phyloP scores from a whole-genome alignment of 2,797 vertebrate genomes.

The Pseudopleuronectes americanus region DNA sequence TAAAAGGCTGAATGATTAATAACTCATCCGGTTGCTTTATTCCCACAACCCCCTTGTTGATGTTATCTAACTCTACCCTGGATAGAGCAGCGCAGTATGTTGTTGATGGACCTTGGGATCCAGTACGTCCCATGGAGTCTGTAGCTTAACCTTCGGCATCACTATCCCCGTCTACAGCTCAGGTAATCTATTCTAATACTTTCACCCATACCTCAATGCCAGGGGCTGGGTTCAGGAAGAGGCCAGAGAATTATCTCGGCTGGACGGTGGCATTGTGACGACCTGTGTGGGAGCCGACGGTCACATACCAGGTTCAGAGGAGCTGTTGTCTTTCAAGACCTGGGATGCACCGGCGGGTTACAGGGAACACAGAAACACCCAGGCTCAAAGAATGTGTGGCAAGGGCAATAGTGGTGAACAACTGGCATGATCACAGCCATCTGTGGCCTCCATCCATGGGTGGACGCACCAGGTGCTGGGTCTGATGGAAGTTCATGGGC shows the following conservation, averaged over 20 bases:
- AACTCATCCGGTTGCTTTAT: constrained; percentile 19
- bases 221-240: constrained; percentile 56
- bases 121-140: constrained; percentile 43
- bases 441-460: constrained; percentile 44
- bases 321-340: constrained; percentile 13
- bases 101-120: constrained; percentile 40
- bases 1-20: constrained; percentile 2
- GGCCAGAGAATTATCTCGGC: constrained; percentile 62
- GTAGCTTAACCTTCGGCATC: constrained; percentile 55
- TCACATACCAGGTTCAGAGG: constrained; percentile 9
- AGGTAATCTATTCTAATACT: constrained; percentile 62
- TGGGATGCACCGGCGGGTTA: constrained; percentile 13
- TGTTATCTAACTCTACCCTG: constrained; percentile 35
- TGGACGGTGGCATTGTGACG: constrained; percentile 29
- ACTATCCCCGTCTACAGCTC: constrained; percentile 48
- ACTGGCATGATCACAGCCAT: constrained; percentile 51
- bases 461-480: constrained; percentile 43
- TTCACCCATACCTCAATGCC: constrained; percentile 41
- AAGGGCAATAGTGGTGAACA: constrained; percentile 16
- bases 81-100: constrained; percentile 30
- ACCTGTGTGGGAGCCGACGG: constrained; percentile 20
- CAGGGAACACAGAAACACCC: neutral
- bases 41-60: constrained; percentile 10
- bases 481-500: constrained; percentile 36
- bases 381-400: neutral